Conservation (phyloP, 2,797 vertebrate species). For the Dallia pectoralis region DNA sequence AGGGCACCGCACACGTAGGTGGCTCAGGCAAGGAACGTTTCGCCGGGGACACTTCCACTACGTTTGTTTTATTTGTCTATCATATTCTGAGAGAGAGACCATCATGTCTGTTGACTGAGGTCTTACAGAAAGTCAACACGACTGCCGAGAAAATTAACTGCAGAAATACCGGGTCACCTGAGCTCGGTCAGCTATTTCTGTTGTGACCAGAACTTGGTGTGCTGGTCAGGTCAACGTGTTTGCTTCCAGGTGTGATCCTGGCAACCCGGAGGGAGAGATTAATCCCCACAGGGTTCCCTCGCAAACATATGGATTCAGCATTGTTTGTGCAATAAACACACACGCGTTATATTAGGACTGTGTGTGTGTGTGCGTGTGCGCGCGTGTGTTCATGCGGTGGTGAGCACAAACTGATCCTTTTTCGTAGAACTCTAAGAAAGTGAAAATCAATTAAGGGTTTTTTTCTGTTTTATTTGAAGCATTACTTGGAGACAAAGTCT, state of each 20-base stretch:
- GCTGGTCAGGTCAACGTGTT: background rate
- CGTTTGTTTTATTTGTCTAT: background rate
- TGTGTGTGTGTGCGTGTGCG: background rate
- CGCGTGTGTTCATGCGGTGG: background rate
- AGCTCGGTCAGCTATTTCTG: background rate
- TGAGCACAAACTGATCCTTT: slow-evolving; percentile 28
- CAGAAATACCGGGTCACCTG: background rate
- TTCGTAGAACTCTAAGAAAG: slow-evolving; percentile 23
- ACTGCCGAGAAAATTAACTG: background rate
- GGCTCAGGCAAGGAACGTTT: slow-evolving; percentile 48
- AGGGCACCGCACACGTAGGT: slow-evolving; percentile 40
- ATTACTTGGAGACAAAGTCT: slow-evolving; percentile 42
- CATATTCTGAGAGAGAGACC: background rate
- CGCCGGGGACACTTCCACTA: slow-evolving; percentile 42
- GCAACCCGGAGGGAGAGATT: slow-evolving; percentile 24
- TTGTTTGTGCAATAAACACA: slow-evolving; percentile 35
- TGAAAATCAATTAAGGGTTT: slow-evolving; percentile 51
- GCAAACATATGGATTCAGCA: slow-evolving; percentile 31
- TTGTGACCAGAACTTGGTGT: background rate
- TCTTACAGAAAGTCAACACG: background rate
- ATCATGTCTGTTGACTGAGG: background rate
- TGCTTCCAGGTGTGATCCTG: slow-evolving; percentile 27
- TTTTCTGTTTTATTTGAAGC: slow-evolving; percentile 53
- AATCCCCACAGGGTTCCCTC: slow-evolving; percentile 25
- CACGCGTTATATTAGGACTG: background rate